These are phyloP conservation scores for Synanceia verrucosa DNA, from an alignment of 2,797 vertebrate species.

Conservation along the genomic window DNA sequence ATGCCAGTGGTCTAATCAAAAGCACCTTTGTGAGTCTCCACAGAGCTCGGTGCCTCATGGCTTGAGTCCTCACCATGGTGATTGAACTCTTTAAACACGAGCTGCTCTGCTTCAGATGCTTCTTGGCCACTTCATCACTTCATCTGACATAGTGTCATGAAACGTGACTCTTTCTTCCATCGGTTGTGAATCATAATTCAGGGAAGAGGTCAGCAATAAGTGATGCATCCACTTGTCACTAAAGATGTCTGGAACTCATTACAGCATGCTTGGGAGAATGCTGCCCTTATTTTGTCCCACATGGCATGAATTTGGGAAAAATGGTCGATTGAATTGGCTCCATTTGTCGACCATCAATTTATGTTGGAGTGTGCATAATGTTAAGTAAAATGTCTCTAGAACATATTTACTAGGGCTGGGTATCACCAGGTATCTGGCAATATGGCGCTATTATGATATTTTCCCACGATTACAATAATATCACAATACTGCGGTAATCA, in stretches of 20 bases:
- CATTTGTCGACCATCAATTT: background rate
- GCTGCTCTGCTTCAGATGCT: conserved; percentile 11
- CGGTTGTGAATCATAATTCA: conserved; percentile 4
- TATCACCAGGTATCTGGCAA: too few relatives aligned
- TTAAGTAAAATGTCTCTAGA: background rate
- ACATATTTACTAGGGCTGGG: too few relatives aligned
- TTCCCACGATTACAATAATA: too few relatives aligned
- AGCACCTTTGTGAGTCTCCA: conserved; percentile 60
- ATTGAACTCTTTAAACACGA: conserved; percentile 40
- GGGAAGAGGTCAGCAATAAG: conserved; percentile 5
- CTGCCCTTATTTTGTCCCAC: background rate
- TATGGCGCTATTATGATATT: too few relatives aligned
- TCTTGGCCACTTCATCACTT: background rate
- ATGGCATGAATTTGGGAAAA: background rate
- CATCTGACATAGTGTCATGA: conserved; percentile 1
- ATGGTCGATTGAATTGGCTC: background rate
- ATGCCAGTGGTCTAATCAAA: conserved; percentile 61
- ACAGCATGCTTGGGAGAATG: background rate
- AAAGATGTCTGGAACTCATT: conserved; percentile 13
- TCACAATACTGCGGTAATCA: too few relatives aligned
- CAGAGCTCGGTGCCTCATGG: conserved; percentile 30
- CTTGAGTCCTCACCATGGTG: conserved; percentile 27
- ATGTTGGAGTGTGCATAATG: background rate
- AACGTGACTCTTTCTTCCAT: conserved; percentile 12
- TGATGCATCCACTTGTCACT: conserved; percentile 4